A percentile compares a stretch with the other conserved stretches of the same genome.
phyloP scores from a whole-genome alignment of 2,888 invertebrate species.

The Heliconius sara region DNA sequence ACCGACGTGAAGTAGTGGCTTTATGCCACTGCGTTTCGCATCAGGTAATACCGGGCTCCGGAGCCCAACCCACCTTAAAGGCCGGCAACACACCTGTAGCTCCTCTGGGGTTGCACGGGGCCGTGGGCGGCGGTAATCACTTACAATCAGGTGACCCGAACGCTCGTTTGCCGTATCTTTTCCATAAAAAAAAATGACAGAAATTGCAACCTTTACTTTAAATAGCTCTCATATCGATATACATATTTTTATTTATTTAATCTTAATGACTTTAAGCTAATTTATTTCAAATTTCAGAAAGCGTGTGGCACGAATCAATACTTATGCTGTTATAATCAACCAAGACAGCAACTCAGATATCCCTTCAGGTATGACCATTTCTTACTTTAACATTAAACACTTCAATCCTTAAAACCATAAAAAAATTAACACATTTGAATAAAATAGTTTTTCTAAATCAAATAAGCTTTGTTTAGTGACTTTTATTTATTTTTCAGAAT shows the following conservation, averaged over 20 bases:
- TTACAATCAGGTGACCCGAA: too few relatives aligned
- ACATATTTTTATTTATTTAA: neutral
- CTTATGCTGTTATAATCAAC: slow-evolving; percentile 85
- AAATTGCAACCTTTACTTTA: neutral
- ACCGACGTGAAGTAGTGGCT: too few relatives aligned
- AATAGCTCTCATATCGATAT: neutral
- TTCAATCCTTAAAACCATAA: neutral
- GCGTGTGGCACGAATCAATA: slow-evolving; percentile 85
- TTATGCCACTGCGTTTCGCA: too few relatives aligned
- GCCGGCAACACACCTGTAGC: too few relatives aligned
- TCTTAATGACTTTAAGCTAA: too few relatives aligned
- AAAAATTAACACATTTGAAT: neutral
- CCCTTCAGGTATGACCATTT: slow-evolving; percentile 56
- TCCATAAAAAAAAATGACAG: too few relatives aligned
- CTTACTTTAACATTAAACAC: neutral
- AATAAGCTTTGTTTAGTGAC: neutral
- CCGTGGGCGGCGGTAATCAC: too few relatives aligned
- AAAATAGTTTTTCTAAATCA: too few relatives aligned
- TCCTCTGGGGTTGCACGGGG: too few relatives aligned
- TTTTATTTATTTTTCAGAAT: slow-evolving; percentile 57
- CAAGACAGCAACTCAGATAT: slow-evolving; percentile 50
- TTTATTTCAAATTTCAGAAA: slow-evolving; percentile 72
- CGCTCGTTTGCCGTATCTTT: too few relatives aligned
- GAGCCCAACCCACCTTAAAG: too few relatives aligned
- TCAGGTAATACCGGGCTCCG: too few relatives aligned